These are phyloP conservation scores for Drosophila biarmipes DNA, from an alignment of 1,140 invertebrate species.

Conservation along the genomic window DNA sequence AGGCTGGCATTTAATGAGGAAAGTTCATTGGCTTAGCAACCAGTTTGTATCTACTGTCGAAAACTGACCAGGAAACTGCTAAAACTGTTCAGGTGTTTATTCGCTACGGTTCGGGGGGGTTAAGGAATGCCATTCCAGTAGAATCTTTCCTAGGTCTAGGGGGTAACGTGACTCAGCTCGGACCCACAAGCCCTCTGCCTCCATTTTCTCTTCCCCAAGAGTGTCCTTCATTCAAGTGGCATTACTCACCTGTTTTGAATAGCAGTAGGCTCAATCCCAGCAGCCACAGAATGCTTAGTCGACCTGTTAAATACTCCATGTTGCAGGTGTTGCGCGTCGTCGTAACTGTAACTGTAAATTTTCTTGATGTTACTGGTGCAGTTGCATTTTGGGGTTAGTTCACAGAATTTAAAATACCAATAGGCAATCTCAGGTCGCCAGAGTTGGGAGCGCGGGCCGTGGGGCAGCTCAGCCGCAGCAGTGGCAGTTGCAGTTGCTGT, in stretches of 20 bases:
- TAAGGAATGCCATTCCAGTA: constrained; percentile 11
- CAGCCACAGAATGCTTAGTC: constrained; percentile 61
- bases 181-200: neutral
- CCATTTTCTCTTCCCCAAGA: neutral
- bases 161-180: constrained; percentile 28
- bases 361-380: constrained; percentile 56
- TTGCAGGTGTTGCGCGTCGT: constrained; percentile 61
- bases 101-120: neutral
- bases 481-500: constrained; percentile 9
- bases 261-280: constrained; percentile 69
- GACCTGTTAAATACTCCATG: constrained; percentile 66
- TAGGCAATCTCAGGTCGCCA: constrained; percentile 33
- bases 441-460: constrained; percentile 4
- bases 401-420: constrained; percentile 71
- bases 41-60: neutral
- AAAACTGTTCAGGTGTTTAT: neutral
- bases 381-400: constrained; percentile 66
- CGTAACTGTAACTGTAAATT: constrained; percentile 78
- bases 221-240: too few species aligned
- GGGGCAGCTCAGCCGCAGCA: constrained; percentile 22
- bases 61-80: neutral
- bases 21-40: constrained; percentile 28
- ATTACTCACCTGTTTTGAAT: constrained; percentile 63
- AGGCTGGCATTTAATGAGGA: neutral
- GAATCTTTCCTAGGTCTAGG: constrained; percentile 16